Conservation (phyloP, 2,797 vertebrate species). For the Gobionotothen gibberifrons region DNA sequence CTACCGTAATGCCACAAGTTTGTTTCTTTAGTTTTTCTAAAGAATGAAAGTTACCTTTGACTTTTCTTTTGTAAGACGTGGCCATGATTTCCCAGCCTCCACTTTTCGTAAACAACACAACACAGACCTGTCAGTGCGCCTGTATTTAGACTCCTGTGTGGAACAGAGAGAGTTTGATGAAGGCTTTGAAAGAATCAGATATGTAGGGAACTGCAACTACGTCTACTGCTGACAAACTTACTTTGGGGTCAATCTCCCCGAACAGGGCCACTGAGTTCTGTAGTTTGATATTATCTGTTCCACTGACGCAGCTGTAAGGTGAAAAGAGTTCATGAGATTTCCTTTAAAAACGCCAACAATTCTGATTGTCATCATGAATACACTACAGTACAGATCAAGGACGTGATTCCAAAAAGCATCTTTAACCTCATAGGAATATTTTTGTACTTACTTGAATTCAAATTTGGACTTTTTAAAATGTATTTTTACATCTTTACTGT, state of each 20-base stretch:
- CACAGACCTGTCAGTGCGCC: constrained; percentile 97
- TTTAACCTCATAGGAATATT: background rate
- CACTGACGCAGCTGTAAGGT: constrained; percentile 80
- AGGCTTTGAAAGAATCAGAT: background rate
- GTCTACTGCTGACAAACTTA: constrained; percentile 62
- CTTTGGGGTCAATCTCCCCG: constrained; percentile 82
- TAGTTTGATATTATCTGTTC: constrained; percentile 80
- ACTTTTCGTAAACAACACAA: constrained; percentile 97
- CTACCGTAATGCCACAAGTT: background rate
- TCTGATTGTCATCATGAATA: background rate
- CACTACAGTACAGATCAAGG: background rate
- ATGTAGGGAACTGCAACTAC: background rate
- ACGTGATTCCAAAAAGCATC: background rate
- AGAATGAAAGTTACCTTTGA: constrained; percentile 85
- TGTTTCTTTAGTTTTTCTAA: background rate
- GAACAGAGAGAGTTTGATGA: constrained; percentile 16
- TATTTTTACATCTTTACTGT: constrained; percentile 95
- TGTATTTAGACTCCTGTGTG: constrained; percentile 93
- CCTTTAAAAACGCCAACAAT: background rate
- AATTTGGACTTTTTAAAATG: constrained; percentile 93
- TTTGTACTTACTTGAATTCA: constrained; percentile 87
- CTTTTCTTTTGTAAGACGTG: constrained; percentile 95
- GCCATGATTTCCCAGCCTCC: constrained; percentile 94
- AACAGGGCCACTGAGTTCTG: constrained; percentile 84
- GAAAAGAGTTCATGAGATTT: background rate